phyloP scores from a whole-genome alignment of 2,888 invertebrate genomes.

The Apodemia hepburni region DNA sequence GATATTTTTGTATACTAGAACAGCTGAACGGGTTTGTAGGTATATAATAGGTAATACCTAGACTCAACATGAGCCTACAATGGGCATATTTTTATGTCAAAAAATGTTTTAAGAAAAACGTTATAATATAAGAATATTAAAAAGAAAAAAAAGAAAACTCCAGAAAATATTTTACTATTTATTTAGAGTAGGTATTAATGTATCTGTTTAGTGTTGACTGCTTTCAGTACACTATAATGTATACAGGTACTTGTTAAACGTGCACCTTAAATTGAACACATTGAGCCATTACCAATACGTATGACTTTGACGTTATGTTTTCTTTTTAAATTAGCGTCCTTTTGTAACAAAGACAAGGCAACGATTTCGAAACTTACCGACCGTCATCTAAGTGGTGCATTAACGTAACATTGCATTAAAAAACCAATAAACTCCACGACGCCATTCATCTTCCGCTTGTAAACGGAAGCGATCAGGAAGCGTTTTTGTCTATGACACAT shows the following conservation, averaged over 20 bases:
- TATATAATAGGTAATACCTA: too few relatives aligned
- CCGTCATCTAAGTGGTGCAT: slow-evolving; percentile 21
- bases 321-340: slow-evolving; percentile 37
- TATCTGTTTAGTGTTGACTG: too few relatives aligned
- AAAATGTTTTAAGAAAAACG: too few relatives aligned
- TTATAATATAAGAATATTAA: too few relatives aligned
- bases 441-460: slow-evolving; percentile 32
- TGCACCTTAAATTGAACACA: background rate
- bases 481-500: slow-evolving; percentile 52
- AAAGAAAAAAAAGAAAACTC: too few relatives aligned
- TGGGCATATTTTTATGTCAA: too few relatives aligned
- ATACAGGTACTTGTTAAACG: background rate
- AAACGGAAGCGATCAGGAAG: slow-evolving; percentile 41
- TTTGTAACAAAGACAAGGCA: slow-evolving; percentile 41
- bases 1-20: too few relatives aligned
- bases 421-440: slow-evolving; percentile 29
- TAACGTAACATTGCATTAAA: slow-evolving; percentile 23
- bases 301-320: slow-evolving; percentile 30
- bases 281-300: slow-evolving; percentile 14
- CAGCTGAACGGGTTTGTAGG: too few relatives aligned
- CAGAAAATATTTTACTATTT: too few relatives aligned
- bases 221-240: background rate
- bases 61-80: too few relatives aligned
- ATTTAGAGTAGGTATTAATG: too few relatives aligned
- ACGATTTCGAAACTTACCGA: slow-evolving; percentile 36